These are phyloP conservation scores for Ceratina japonica DNA, from an alignment of 1,140 invertebrate species.

Conservation along the genomic window DNA sequence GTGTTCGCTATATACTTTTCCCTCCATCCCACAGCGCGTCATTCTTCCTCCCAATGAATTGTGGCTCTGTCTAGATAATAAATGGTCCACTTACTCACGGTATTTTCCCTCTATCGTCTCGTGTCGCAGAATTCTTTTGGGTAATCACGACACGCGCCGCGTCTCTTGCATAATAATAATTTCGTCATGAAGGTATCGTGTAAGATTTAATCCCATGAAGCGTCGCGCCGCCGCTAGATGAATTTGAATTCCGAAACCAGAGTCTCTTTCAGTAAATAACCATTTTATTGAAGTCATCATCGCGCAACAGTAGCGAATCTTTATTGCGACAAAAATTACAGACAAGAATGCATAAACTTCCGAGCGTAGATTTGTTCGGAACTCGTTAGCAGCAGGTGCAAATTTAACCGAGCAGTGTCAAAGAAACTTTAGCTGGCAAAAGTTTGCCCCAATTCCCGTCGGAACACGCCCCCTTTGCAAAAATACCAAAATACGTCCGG, in stretches of 20 bases:
- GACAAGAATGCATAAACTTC: too few species aligned
- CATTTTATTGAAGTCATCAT: too few species aligned
- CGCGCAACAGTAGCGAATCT: too few species aligned
- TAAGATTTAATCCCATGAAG: too few species aligned
- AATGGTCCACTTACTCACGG: conserved; percentile 19
- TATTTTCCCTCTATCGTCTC: conserved; percentile 14
- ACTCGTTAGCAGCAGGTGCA: too few species aligned
- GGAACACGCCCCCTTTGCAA: not conserved
- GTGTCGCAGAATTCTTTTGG: conserved; percentile 4
- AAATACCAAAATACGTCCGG: conserved; percentile 38
- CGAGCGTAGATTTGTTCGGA: too few species aligned
- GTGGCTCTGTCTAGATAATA: conserved; percentile 15
- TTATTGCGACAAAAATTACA: too few species aligned
- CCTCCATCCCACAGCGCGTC: not conserved
- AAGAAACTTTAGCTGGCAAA: not conserved
- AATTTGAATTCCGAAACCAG: too few species aligned
- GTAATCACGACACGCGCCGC: not conserved
- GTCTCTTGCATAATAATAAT: not conserved
- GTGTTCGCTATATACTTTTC: not conserved
- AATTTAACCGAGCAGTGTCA: not conserved
- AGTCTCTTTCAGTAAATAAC: too few species aligned
- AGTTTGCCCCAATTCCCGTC: not conserved
- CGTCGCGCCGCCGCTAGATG: too few species aligned
- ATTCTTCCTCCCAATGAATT: conserved; percentile 25
- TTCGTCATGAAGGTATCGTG: not conserved